phyloP scores from a whole-genome alignment of 2,797 vertebrate genomes.

The Tadarida brasiliensis region DNA sequence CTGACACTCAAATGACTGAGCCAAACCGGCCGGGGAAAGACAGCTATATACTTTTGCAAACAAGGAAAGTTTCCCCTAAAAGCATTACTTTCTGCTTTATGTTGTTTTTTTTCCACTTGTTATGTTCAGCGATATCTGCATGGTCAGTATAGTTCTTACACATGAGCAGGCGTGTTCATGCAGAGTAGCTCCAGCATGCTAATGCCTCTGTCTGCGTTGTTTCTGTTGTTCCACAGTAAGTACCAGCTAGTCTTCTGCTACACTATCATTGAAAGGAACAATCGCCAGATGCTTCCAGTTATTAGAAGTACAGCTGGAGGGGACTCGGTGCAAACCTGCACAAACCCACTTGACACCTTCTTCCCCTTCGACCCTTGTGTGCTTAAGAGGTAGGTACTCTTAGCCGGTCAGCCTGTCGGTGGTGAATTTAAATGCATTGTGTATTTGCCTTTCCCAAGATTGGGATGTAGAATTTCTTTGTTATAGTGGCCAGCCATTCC shows the following conservation, averaged over 20 bases:
- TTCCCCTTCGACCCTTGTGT: constrained; percentile 98
- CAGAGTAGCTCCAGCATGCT: not conserved
- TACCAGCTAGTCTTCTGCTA: constrained; percentile 99
- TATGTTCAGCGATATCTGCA: not conserved
- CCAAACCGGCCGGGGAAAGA: not conserved
- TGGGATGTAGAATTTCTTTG: not conserved
- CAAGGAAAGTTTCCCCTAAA: not conserved
- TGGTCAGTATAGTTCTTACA: not conserved
- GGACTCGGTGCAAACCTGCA: constrained; percentile 90
- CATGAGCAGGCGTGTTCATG: rapidly evolving
- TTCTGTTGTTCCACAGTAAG: constrained; percentile 88
- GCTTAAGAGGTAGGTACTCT: constrained; percentile 92
- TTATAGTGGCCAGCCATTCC: not conserved
- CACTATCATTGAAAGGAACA: constrained; percentile 97
- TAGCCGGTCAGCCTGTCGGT: rapidly evolving
- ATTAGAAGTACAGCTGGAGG: constrained; percentile 92
- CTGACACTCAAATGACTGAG: no score
- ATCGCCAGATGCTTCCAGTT: constrained; percentile 92
- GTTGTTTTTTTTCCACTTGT: not conserved
- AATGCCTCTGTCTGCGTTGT: not conserved
- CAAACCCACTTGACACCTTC: constrained; percentile 97
- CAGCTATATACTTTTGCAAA: not conserved
- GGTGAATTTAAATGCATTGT: not conserved
- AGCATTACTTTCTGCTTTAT: not conserved
- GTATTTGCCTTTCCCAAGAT: not conserved